Percentiles rank a stretch among this genome's conserved stretches.
Evolutionary conservation across 2,113 vertebrate species (phyloP).

Genomic region (Brienomyrus brachyistius): DNA sequence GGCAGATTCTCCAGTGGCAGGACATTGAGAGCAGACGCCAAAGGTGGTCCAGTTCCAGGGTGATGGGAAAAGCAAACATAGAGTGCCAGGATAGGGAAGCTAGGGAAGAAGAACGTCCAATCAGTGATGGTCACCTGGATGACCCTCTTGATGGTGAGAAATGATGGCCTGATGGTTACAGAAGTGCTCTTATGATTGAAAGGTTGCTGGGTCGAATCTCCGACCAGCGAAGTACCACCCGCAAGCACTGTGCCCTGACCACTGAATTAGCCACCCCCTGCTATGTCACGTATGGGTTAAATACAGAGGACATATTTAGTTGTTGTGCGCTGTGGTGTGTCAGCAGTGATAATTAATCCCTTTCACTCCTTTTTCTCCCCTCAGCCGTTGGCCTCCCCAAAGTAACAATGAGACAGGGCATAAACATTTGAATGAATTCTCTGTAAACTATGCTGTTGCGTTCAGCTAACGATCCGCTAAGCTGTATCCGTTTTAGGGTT

Average conservation of each 20-base stretch:
- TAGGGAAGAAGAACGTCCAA: not conserved
- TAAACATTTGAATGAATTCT: not conserved
- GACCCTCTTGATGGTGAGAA: not conserved
- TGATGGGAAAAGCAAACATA: not conserved
- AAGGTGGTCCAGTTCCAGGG: not conserved
- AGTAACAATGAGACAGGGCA: not conserved
- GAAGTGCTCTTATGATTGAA: no score
- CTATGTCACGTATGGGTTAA: no score
- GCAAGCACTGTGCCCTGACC: no score
- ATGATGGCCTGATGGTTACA: no score
- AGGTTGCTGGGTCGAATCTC: no score
- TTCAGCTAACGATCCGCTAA: not conserved
- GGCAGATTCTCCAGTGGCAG: not conserved
- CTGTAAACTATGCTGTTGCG: not conserved
- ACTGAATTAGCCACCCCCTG: no score
- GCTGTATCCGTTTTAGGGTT: not conserved
- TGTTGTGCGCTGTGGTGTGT: no score
- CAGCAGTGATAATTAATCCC: no score
- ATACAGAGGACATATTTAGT: no score
- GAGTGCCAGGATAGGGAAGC: not conserved
- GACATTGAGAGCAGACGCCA: not conserved
- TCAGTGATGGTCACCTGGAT: not conserved
- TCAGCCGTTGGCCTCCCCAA: not conserved
- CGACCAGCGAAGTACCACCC: no score
- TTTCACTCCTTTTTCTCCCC: not conserved